Base-by-base conservation (phyloP, 2,113 vertebrate genomes). In the Merops nubicus region DNA sequence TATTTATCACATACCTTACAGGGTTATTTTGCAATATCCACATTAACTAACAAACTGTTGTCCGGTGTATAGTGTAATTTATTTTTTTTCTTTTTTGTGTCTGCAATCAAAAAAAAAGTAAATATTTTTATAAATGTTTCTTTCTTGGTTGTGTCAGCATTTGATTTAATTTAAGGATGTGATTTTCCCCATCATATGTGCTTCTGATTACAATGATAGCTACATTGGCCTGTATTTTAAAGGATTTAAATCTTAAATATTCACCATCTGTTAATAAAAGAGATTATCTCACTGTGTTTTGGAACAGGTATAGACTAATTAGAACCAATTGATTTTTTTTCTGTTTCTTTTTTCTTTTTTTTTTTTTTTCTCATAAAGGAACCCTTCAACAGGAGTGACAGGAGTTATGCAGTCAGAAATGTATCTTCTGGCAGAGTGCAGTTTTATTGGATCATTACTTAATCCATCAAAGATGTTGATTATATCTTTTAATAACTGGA, bases 401-500 rank as follows among this genome's bases (percentile, higher is more conserved):
- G 43, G 43, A 91, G 43, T 59, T 59, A 50, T 6, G 5, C 5
- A 70, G 80, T 45, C 43, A 85, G 70, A 47, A 63, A 82, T 65
- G 48, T 80, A 15, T 91, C 75, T 91, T 92, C 53, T 73, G 73
- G 3, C 73, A 78, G 62, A 94, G 38, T 88, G 47, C 6, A 69
- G 28, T 91, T 96, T 68, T 74, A 65, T 87, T 96, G 88, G 45
- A 80, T 95, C 42, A 28, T 94, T 36, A 53, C 54, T 93, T 94
- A 95, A 88, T 96, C 60, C 62, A 67, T 72, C 67, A 90, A 89
- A 87, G 50, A 67, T 64, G 50, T n/a, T 84, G 63, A 91, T 96
- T 90, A 38, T 91, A 87, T 94, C 51, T 97, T 96, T 97, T 96
- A 95, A 88, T 95, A 91, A 92, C n/a, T 68, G 81, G 11, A 95